Evolutionary conservation across 2,113 vertebrate species (phyloP).

Genomic region (Drymodes brunneopygia): DNA sequence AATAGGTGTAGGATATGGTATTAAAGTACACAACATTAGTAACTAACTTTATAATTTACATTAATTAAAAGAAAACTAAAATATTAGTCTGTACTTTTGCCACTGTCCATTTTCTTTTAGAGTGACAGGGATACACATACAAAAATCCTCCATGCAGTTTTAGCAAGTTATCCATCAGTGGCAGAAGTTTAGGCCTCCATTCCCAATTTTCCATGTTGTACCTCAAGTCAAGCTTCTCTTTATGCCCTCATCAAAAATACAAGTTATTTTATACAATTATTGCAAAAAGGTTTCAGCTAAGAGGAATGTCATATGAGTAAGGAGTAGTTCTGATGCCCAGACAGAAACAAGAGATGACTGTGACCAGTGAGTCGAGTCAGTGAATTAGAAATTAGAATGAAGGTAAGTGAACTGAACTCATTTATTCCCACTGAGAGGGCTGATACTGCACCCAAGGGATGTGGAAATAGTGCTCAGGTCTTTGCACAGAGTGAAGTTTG

Average conservation of each 20-base stretch:
- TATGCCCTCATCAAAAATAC: neutral
- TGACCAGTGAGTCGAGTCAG: neutral
- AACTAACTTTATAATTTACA: neutral
- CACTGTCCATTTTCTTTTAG: neutral
- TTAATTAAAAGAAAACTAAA: neutral
- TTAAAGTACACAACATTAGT: neutral
- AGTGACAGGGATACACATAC: neutral
- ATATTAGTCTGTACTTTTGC: neutral
- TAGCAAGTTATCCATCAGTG: neutral
- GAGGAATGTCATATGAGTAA: neutral
- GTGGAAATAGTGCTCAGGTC: neutral
- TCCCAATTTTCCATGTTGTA: neutral
- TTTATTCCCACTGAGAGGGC: neutral
- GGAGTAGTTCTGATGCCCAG: neutral
- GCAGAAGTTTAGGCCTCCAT: neutral
- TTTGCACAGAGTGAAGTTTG: neutral
- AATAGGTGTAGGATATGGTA: neutral
- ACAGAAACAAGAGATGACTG: neutral
- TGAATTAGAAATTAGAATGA: neutral
- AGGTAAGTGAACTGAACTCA: neutral
- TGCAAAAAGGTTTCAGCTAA: neutral
- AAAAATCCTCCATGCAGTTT: neutral
- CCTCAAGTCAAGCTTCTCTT: neutral
- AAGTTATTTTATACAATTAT: neutral
- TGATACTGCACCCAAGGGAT: neutral